Evolutionary conservation across 2,113 vertebrate species (phyloP).

Genomic region (Gnathonemus echidnorhynchus): DNA sequence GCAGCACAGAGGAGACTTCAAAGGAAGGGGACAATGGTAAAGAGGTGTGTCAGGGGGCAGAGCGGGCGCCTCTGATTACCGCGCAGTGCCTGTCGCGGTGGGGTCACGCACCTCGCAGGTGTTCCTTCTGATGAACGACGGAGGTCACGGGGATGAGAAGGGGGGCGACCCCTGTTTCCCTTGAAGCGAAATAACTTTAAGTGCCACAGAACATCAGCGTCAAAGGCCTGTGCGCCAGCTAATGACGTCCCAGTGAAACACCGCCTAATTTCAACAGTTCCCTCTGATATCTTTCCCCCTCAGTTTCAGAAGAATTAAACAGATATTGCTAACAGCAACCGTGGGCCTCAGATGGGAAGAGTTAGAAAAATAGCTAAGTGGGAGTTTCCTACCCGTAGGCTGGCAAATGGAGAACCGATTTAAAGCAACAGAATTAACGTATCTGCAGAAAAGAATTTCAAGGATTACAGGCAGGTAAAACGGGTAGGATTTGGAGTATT

Average conservation of each 20-base stretch:
- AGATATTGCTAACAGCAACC: background rate
- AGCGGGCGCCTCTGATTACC: background rate
- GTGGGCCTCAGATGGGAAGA: background rate
- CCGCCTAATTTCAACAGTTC: background rate
- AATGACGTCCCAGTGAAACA: background rate
- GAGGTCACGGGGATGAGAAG: background rate
- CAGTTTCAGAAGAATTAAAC: background rate
- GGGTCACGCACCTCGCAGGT: background rate
- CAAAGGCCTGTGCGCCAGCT: background rate
- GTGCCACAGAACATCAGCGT: background rate
- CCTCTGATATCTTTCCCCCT: background rate
- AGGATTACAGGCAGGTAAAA: background rate
- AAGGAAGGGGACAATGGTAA: slow-evolving; percentile 2
- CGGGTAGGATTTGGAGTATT: background rate
- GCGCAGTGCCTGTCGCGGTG: background rate
- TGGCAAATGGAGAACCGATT: background rate
- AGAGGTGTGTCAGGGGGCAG: background rate
- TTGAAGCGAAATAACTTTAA: background rate
- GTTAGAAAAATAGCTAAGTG: background rate
- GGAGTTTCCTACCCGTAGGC: background rate
- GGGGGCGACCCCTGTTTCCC: background rate
- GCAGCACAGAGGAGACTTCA: background rate
- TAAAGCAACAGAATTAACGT: background rate
- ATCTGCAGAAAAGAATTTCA: background rate
- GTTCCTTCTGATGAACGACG: background rate